phyloP scores from a whole-genome alignment of 2,888 invertebrate genomes.

The Lepidonotus clava region DNA sequence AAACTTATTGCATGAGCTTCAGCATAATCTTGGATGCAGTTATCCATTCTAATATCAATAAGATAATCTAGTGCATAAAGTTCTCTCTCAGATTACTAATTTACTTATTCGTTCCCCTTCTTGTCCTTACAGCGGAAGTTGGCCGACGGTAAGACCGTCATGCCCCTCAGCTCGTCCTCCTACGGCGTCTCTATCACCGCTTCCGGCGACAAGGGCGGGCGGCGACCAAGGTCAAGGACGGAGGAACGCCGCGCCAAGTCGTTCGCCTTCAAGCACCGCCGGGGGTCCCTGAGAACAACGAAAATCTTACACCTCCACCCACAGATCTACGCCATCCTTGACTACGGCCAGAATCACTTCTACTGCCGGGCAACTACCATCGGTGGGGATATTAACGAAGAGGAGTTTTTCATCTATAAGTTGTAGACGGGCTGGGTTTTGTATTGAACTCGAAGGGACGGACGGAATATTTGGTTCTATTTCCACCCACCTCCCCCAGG shows the following conservation, averaged over 20 bases:
- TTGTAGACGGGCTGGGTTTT: background rate
- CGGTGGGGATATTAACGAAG: background rate
- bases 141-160: background rate
- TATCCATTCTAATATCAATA: too few species aligned
- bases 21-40: too few species aligned
- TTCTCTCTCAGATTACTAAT: too few species aligned
- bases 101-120: background rate
- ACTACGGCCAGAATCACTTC: conserved; percentile 20
- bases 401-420: conserved; percentile 13
- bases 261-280: background rate
- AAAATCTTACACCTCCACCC: conserved; percentile 21
- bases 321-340: conserved; percentile 43
- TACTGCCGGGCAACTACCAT: conserved; percentile 43
- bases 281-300: background rate
- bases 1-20: too few species aligned
- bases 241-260: conserved; percentile 15
- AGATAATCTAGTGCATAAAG: too few species aligned
- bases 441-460: background rate
- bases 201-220: background rate
- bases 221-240: background rate
- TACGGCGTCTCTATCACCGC: conserved; percentile 31
- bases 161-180: conserved; percentile 40
- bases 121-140: background rate
- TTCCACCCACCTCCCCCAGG: too few species aligned
- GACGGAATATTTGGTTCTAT: background rate